Base-by-base conservation (phyloP, 1,140 invertebrate species). In the Hyphantria cunea region DNA sequence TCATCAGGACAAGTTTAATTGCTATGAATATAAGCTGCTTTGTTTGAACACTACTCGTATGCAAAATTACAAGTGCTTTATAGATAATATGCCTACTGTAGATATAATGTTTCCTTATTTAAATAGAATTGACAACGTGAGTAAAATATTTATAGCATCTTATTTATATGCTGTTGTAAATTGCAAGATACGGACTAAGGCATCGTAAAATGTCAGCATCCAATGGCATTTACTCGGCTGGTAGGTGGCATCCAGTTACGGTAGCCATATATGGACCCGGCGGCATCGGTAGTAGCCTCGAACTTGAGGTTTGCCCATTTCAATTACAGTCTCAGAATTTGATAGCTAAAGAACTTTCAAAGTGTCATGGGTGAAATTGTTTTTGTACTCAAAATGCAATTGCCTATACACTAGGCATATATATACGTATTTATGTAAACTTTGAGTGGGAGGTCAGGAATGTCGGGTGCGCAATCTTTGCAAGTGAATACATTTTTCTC, bases 241-340 rank as follows among this genome's bases (percentile, higher is more conserved):
- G 10, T 59, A 39, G 44, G 31, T 31, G 33, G 32, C 49, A 48
- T 59, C 47, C 15, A 49, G 45, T 59, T 59, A 47, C 55, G 37
- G 34, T 9, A 11, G 11, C 55, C 55, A 49, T 59, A 59, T 59
- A 59, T 49, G 55, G 55, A 49, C 12, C 49, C 47, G 54, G 44
- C 17, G 17, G 34, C 55, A 41, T 49, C 45, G 13, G 13, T 63
- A 62, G 56, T 65, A 55, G 47, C 69, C 71, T 76, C 67, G 71
- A 78, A 78, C 67, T 74, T 72, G 66, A 68, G 66, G 68, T 68
- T 65, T 69, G 64, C 59, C 49, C 60, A 58, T 33, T 48, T 45
- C 55, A 49, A 59, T 59, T 59, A 49, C 45, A 31, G 31, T 51
- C 48, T 33, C 17, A 8, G 37, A 51, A 60, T 60, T 60, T 37